These are phyloP conservation scores for Emmelina monodactyla DNA, from an alignment of 2,888 invertebrate species.

Conservation along the genomic window DNA sequence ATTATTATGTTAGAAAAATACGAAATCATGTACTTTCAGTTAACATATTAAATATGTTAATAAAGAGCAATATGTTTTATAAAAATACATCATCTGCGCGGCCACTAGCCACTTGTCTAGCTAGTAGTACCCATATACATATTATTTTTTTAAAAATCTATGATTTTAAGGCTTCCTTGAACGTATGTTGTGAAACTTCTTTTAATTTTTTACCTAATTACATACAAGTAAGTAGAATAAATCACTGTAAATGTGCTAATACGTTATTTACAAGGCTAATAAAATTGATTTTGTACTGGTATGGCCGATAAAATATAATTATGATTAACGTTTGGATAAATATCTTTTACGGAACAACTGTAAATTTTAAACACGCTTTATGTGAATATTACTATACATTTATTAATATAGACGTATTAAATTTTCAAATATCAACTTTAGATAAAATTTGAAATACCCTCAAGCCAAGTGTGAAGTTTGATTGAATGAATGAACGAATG, in stretches of 20 bases:
- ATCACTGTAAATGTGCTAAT: constrained; percentile 47
- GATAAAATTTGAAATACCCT: constrained; percentile 39
- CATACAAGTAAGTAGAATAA: constrained; percentile 42
- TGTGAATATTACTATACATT: constrained; percentile 26
- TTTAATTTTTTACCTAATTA: constrained; percentile 51
- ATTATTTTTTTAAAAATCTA: constrained; percentile 58
- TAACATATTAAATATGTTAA: constrained; percentile 65
- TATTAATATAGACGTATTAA: constrained; percentile 28
- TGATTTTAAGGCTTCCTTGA: constrained; percentile 62
- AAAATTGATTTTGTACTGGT: constrained; percentile 51
- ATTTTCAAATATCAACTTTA: constrained; percentile 37
- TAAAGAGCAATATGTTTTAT: constrained; percentile 64
- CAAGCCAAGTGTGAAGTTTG: constrained; percentile 22
- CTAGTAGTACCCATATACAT: constrained; percentile 60
- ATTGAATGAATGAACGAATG: too few species aligned
- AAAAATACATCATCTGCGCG: constrained; percentile 60
- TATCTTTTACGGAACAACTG: constrained; percentile 34
- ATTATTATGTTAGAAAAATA: constrained; percentile 61
- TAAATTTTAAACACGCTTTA: constrained; percentile 31
- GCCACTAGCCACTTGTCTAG: constrained; percentile 43
- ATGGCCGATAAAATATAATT: constrained; percentile 45
- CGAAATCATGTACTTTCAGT: constrained; percentile 63
- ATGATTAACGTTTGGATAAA: constrained; percentile 41
- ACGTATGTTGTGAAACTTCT: constrained; percentile 51
- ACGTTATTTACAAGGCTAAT: constrained; percentile 51